Base-by-base conservation (phyloP, 2,113 vertebrate genomes). In the Bos javanicus region DNA sequence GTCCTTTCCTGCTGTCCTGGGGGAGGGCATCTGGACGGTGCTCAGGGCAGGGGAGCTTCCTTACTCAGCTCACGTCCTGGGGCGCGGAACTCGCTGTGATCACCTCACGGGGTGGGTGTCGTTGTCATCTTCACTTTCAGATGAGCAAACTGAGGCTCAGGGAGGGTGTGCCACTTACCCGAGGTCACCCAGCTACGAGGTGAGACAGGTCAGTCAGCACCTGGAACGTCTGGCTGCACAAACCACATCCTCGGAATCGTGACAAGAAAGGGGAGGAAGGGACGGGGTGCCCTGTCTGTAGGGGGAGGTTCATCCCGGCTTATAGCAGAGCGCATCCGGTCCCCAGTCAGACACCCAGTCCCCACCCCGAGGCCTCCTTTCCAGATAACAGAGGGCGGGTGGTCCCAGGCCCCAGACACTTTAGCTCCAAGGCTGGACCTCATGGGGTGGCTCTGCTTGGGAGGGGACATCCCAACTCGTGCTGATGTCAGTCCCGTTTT, bases 251-350 rank as follows among this genome's bases (percentile, higher is more conserved):
- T 52, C 48, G 17, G 74, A 33, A 3, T 10, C 46, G 25, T 21
- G n/a, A 25, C n/a, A 17, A 26, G 80, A 85, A 52, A 56, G 11
- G 57, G 30, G 43, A 50, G 54, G n/a, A 21, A 36, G 54, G 30
- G 14, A 1, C 0, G 4, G 33, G 46, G 17, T 2, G 0, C 36
- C 26, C 52, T 2, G 3, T 23, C 4, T 28, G 23, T 14, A 7
- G 1, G 15, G 39, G 13, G 7, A 52, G 43, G 5, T 3, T 56
- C n/a, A 15, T 0, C 54, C 48, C 9, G 2, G 17, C 12, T 62
- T 36, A 54, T 0, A 25, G 4, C 36, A 90, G 71, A 39, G 7
- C 4, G 3, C 17, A 21, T 16, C 28, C 39, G 60, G 48, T 30
- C 33, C 50, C 14, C 2, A 10, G 43, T 54, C 48, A 36, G 54